A percentile compares a stretch with the other conserved stretches of the same genome.
phyloP scores from a whole-genome alignment of 2,888 invertebrate species.

The Parnassius orleans region DNA sequence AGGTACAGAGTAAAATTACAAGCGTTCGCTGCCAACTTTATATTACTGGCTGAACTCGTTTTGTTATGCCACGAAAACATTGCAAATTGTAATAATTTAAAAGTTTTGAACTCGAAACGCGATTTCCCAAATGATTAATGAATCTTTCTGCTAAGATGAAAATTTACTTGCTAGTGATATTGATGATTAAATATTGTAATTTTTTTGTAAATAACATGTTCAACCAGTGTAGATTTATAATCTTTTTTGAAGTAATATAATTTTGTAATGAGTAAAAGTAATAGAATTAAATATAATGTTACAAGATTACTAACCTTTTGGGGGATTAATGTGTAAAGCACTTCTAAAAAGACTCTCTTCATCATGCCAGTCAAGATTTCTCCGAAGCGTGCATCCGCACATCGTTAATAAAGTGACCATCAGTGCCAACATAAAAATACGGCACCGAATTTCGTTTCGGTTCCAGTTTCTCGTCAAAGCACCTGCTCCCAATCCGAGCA shows the following conservation, averaged over 20 bases:
- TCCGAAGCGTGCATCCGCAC: slow-evolving; percentile 87
- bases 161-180: slow-evolving; percentile 13
- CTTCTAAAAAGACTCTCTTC: slow-evolving; percentile 96
- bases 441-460: slow-evolving; percentile 62
- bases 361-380: slow-evolving; percentile 95
- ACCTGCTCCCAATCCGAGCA: slow-evolving; percentile 88
- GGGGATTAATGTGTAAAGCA: slow-evolving; percentile 95
- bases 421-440: slow-evolving; percentile 68
- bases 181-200: slow-evolving; percentile 18
- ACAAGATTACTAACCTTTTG: slow-evolving; percentile 90
- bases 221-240: not conserved
- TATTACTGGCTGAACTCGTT: slow-evolving; percentile 30
- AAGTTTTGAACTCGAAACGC: slow-evolving; percentile 27
- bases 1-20: slow-evolving; percentile 54
- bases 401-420: slow-evolving; percentile 84
- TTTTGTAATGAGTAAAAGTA: not conserved
- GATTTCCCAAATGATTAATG: slow-evolving; percentile 28
- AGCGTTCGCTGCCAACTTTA: slow-evolving; percentile 40
- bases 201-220: not conserved
- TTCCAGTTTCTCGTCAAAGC: slow-evolving; percentile 70
- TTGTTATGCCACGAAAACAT: slow-evolving; percentile 29
- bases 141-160: slow-evolving; percentile 18
- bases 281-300: too few species aligned
- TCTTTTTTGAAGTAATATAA: not conserved
- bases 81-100: slow-evolving; percentile 29